These are phyloP conservation scores for Alfaro cultratus DNA, from an alignment of 2,797 vertebrate species.

Conservation along the genomic window DNA sequence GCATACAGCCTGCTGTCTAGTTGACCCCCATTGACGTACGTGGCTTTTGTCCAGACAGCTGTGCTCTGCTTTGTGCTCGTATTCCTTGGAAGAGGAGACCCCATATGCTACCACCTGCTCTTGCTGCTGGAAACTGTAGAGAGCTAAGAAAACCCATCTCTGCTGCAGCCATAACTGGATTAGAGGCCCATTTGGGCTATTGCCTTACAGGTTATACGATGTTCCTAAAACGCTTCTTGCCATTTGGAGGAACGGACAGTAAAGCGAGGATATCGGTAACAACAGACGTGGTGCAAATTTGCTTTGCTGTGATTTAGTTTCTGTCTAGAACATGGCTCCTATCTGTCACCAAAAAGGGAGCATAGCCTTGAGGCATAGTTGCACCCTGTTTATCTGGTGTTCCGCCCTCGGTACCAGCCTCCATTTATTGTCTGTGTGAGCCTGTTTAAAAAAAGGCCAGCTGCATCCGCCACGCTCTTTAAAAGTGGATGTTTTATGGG, in stretches of 20 bases:
- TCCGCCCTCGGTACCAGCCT: slow-evolving; percentile 22
- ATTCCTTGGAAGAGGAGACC: slow-evolving; percentile 46
- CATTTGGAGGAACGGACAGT: slow-evolving; percentile 24
- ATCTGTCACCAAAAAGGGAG: slow-evolving; percentile 5
- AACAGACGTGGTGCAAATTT: slow-evolving; percentile 36
- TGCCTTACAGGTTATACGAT: slow-evolving; percentile 43
- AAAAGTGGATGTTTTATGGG: slow-evolving; percentile 74
- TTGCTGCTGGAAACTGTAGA: slow-evolving; percentile 57
- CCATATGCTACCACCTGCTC: slow-evolving; percentile 78
- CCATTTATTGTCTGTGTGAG: slow-evolving; percentile 61
- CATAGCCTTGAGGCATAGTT: slow-evolving; percentile 11
- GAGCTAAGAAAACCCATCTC: slow-evolving; percentile 42
- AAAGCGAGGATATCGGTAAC: slow-evolving; percentile 16
- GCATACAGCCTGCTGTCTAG: slow-evolving; percentile 39
- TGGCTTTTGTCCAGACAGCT: slow-evolving; percentile 79
- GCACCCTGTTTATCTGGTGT: slow-evolving; percentile 31
- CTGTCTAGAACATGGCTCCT: slow-evolving; percentile 5
- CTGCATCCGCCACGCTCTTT: slow-evolving; percentile 64
- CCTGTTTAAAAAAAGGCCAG: slow-evolving; percentile 63
- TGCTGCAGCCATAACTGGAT: slow-evolving; percentile 58
- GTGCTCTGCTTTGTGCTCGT: slow-evolving; percentile 70
- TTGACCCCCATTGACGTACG: slow-evolving; percentile 49
- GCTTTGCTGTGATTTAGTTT: slow-evolving; percentile 48
- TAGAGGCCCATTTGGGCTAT: slow-evolving; percentile 54
- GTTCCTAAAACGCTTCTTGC: slow-evolving; percentile 43